These are phyloP conservation scores for Tillus elongatus DNA, from an alignment of 2,888 invertebrate species.

Conservation along the genomic window DNA sequence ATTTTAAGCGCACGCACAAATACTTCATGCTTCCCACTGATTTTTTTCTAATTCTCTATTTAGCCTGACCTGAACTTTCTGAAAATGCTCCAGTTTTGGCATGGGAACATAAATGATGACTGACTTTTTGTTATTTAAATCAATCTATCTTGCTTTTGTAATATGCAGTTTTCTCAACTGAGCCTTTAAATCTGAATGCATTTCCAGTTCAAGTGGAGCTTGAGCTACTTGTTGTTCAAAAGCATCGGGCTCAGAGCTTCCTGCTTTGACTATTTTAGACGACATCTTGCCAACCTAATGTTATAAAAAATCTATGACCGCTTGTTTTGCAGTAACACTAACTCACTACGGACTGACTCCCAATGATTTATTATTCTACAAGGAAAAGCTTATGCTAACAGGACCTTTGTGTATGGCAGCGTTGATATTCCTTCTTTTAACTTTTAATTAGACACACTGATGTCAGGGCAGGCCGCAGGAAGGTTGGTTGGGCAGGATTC, in stretches of 20 bases:
- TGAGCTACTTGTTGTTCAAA: conserved; percentile 90
- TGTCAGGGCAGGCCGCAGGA: too few species aligned
- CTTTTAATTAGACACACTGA: too few species aligned
- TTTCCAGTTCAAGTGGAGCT: conserved; percentile 92
- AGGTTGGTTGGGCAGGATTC: too few species aligned
- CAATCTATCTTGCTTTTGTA: conserved; percentile 89
- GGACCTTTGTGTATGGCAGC: too few species aligned
- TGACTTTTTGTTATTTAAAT: conserved; percentile 90
- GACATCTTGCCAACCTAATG: too few species aligned
- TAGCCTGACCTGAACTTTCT: conserved; percentile 92
- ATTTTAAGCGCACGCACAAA: conserved; percentile 95
- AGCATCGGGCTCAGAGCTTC: conserved; percentile 83
- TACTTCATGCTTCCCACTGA: conserved; percentile 97
- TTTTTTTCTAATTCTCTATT: conserved; percentile 99
- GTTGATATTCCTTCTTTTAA: too few species aligned
- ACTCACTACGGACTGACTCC: too few species aligned
- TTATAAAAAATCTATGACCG: too few species aligned
- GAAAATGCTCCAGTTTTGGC: conserved; percentile 94
- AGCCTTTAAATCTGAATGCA: conserved; percentile 94
- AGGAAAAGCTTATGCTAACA: too few species aligned
- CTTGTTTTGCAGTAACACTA: too few species aligned
- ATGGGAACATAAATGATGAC: conserved; percentile 98
- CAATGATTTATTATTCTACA: not conserved
- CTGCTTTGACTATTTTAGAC: conserved; percentile 85
- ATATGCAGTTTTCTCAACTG: conserved; percentile 92